Conservation (phyloP, 2,888 invertebrate genomes). For the Pogonocherus hispidulus region DNA sequence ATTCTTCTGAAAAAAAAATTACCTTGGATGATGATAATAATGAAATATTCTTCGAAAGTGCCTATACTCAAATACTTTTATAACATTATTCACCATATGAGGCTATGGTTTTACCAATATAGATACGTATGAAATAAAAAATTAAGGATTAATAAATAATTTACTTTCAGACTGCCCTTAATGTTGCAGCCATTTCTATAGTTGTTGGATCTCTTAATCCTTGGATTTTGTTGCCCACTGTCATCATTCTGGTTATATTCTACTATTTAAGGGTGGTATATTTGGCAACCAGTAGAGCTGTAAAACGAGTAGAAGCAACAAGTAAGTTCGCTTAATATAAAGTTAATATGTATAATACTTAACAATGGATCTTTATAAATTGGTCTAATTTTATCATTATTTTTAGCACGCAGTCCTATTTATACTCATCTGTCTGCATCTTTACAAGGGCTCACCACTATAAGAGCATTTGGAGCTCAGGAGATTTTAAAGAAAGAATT, state of each 20-base stretch:
- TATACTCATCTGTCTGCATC: constrained; percentile 82
- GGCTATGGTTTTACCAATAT: too few species aligned
- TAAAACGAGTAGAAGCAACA: constrained; percentile 50
- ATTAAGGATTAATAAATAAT: too few species aligned
- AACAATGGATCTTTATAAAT: too few species aligned
- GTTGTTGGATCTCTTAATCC: constrained; percentile 47
- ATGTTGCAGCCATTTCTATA: constrained; percentile 41
- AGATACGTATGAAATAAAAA: too few species aligned
- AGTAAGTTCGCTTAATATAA: constrained; percentile 43
- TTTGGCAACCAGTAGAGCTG: constrained; percentile 48
- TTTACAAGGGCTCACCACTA: constrained; percentile 82
- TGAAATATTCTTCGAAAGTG: too few species aligned
- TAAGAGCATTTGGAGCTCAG: constrained; percentile 79
- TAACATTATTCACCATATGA: too few species aligned
- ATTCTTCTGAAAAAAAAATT: too few species aligned
- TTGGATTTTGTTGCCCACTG: constrained; percentile 47
- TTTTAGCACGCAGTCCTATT: constrained; percentile 84
- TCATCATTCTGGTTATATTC: constrained; percentile 43
- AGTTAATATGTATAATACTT: too few species aligned
- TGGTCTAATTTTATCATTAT: too few species aligned
- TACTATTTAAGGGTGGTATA: constrained; percentile 46
- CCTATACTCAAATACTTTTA: too few species aligned
- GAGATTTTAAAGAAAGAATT: constrained; percentile 72
- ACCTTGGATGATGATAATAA: too few species aligned
- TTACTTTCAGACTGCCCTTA: constrained; percentile 59